Percentiles rank a stretch among this genome's conserved stretches.
Conservation (phyloP, 2,797 vertebrate genomes). For the Crocidura indochinensis region DNA sequence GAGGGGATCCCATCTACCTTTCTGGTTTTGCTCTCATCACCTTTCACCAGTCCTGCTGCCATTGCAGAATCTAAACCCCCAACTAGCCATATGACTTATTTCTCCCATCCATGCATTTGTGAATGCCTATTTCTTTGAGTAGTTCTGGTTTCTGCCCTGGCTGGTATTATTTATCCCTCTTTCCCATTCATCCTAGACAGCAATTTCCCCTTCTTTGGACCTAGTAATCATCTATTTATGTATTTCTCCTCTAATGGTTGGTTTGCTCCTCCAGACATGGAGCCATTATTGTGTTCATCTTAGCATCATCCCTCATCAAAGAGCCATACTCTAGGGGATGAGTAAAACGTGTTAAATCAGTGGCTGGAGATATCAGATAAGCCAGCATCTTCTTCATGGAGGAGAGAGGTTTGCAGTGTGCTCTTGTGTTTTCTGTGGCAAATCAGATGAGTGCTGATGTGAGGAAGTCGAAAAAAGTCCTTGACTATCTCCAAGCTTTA, state of each 20-base stretch:
- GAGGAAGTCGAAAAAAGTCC: background rate
- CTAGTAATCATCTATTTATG: background rate
- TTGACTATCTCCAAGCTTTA: slow-evolving; percentile 55
- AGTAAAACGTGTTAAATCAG: slow-evolving; percentile 43
- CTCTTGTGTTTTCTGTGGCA: background rate
- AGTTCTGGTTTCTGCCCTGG: background rate
- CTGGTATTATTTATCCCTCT: background rate
- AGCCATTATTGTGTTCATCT: slow-evolving; percentile 7
- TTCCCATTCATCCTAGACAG: background rate
- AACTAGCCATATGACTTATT: background rate
- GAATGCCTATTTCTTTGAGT: background rate
- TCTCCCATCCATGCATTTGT: background rate
- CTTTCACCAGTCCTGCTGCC: background rate
- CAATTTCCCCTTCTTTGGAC: background rate
- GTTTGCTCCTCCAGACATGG: background rate
- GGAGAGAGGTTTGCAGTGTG: background rate
- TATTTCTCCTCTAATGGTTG: background rate
- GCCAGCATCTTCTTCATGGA: slow-evolving; percentile 25
- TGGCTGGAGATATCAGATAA: slow-evolving; percentile 45
- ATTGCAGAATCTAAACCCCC: background rate
- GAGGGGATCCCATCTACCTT: background rate
- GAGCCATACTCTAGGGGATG: background rate
- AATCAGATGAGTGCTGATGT: background rate
- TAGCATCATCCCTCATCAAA: background rate
- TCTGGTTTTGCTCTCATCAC: background rate